Percentiles rank a stretch among this genome's conserved stretches.
These are phyloP conservation scores for Meloidogyne chitwoodi DNA, from an alignment of 1,140 invertebrate species.

Conservation along the genomic window DNA sequence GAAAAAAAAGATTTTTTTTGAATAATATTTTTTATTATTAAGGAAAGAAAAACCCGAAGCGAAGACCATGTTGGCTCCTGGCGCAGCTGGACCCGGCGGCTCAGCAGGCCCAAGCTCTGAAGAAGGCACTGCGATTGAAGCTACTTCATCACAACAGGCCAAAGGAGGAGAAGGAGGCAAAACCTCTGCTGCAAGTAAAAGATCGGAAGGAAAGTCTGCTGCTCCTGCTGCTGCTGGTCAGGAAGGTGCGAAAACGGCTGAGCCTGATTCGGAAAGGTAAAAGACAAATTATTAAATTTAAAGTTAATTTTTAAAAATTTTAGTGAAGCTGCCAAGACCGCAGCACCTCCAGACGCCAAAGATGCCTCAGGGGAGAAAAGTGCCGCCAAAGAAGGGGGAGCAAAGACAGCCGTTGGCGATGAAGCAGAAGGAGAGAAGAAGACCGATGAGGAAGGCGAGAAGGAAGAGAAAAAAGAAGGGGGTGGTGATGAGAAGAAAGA, in stretches of 20 bases:
- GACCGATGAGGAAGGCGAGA: neutral
- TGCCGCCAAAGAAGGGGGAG: neutral
- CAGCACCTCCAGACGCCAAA: neutral
- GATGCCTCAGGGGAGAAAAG: neutral
- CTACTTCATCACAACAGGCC: neutral
- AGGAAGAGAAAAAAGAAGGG: neutral
- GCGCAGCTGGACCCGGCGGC: neutral
- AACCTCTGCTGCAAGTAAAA: neutral
- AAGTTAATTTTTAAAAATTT: neutral
- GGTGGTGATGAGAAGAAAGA: neutral
- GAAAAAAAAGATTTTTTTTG: neutral
- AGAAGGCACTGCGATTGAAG: neutral
- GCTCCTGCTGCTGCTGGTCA: neutral
- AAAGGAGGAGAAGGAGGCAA: neutral
- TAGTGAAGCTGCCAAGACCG: neutral
- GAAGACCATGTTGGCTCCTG: neutral
- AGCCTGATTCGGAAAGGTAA: neutral
- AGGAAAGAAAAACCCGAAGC: neutral
- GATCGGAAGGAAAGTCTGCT: neutral
- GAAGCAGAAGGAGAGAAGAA: neutral
- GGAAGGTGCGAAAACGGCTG: neutral
- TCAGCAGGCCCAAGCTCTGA: neutral
- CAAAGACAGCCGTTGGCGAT: neutral
- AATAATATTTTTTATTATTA: neutral
- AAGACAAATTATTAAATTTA: neutral